Evolutionary conservation across 2,888 invertebrate genomes (phyloP).

Genomic region (Molorchus minor): DNA sequence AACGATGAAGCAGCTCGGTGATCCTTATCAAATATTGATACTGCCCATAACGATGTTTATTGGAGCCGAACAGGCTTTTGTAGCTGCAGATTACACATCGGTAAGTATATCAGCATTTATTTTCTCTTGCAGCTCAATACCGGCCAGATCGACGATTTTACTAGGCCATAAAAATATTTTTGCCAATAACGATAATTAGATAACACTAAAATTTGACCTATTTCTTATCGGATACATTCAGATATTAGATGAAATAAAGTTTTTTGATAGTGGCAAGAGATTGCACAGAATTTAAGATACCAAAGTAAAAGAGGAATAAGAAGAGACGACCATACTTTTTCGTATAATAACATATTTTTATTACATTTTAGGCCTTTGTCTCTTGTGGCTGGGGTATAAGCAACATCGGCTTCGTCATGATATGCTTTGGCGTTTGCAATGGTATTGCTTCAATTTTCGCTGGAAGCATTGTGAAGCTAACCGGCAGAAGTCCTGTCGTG

Average conservation of each 20-base stretch:
- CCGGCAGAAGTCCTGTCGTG: slow-evolving; percentile 84
- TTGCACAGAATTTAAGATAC: too few species aligned
- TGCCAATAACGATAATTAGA: too few species aligned
- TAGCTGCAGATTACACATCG: slow-evolving; percentile 84
- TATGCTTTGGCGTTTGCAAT: slow-evolving; percentile 89
- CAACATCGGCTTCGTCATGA: slow-evolving; percentile 93
- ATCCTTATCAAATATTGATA: slow-evolving; percentile 83
- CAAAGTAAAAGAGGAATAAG: too few species aligned
- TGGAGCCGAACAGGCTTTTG: slow-evolving; percentile 92
- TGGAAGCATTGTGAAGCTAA: slow-evolving; percentile 80
- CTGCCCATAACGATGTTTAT: slow-evolving; percentile 93
- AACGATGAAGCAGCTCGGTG: slow-evolving; percentile 78
- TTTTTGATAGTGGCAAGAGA: too few species aligned
- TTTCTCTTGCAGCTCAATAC: too few species aligned
- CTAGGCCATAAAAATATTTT: too few species aligned
- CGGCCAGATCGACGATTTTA: too few species aligned
- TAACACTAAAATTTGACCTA: too few species aligned
- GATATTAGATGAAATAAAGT: too few species aligned
- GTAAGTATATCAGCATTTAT: slow-evolving; percentile 65
- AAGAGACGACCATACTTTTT: too few species aligned
- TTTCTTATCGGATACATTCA: too few species aligned
- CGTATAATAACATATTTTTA: slow-evolving; percentile 1
- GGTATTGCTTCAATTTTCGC: slow-evolving; percentile 85
- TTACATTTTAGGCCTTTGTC: slow-evolving; percentile 79
- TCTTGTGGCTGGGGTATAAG: slow-evolving; percentile 89